Base-by-base conservation (phyloP, 2,888 invertebrate genomes). In the Phytoseiulus persimilis region DNA sequence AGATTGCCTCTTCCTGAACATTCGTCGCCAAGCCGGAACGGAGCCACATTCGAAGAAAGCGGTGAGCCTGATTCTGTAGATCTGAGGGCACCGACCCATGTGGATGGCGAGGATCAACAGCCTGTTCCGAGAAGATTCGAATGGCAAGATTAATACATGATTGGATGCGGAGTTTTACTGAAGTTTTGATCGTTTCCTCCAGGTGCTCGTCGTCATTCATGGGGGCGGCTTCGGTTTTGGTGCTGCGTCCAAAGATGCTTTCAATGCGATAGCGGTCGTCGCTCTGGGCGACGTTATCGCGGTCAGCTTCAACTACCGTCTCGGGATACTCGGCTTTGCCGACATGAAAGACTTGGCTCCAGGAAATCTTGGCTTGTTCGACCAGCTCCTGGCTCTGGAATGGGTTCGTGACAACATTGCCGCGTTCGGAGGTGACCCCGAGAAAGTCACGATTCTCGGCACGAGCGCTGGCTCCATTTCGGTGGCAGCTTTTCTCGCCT, bases 281-380 rank as follows among this genome's bases (percentile, higher is more conserved):
- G 87, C 39, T 23, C 11, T 31, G 31, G 87, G 87, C 31, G 87
- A 87, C 23, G 33, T 87, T 31, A 32, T 87, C 45, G 87, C 33
- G 2, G 87, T 87, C 87, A 87, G 87, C 87, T 31, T 87, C 87
- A 87, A 33, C 87, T 32, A 87, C 31, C 32, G 33, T n/a, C 45
- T 87, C 32, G 87, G 87, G n/a, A 87, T 87, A 0, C 39, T 87
- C 32, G 87, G 87, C 11, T 87, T 87, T 18, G 87, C 87, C n/a
- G 87, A 87, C 45, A 87, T 87, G 87, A 33, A 87, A 33, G 32
- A 87, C 6, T 31, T 87, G 31, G 87, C 87, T 5, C 87, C 87
- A 0, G 87, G 87, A 14, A 87, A 87, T 39, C 87, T 87, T 23
- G 87, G 87, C 87, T 45, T 87, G 0, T 32, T 33, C 33, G 87